Percentiles rank a stretch among this genome's conserved stretches.
These are phyloP conservation scores for Achlya flavicornis DNA, from an alignment of 2,888 invertebrate species.

Conservation along the genomic window DNA sequence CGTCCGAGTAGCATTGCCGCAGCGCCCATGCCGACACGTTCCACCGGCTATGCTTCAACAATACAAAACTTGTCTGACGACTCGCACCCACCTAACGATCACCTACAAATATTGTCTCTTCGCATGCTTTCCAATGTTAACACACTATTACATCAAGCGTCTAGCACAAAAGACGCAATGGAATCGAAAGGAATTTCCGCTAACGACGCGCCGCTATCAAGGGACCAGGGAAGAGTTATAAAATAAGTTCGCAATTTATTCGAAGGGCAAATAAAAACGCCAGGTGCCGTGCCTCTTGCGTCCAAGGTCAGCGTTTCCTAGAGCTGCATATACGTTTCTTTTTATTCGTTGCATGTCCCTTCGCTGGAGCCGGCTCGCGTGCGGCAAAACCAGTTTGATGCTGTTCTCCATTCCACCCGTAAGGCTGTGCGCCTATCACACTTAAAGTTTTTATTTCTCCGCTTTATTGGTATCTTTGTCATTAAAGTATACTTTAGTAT, in stretches of 20 bases:
- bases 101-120: slow-evolving; percentile 43
- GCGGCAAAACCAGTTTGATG: slow-evolving; percentile 78
- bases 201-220: slow-evolving; percentile 28
- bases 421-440: slow-evolving; percentile 69
- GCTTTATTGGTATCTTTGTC: slow-evolving; percentile 52
- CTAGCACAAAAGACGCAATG: slow-evolving; percentile 32
- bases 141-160: slow-evolving; percentile 50
- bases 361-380: slow-evolving; percentile 75
- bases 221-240: slow-evolving; percentile 59
- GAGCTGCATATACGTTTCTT: slow-evolving; percentile 82
- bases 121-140: slow-evolving; percentile 42
- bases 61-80: slow-evolving; percentile 48
- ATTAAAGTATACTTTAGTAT: slow-evolving; percentile 46
- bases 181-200: slow-evolving; percentile 36
- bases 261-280: slow-evolving; percentile 80
- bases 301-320: slow-evolving; percentile 82
- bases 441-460: slow-evolving; percentile 61
- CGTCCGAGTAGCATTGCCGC: slow-evolving; percentile 20
- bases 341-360: slow-evolving; percentile 81
- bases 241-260: slow-evolving; percentile 76
- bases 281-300: slow-evolving; percentile 80
- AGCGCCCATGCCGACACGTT: slow-evolving; percentile 36
- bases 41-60: slow-evolving; percentile 37
- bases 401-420: slow-evolving; percentile 68
- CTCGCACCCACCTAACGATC: slow-evolving; percentile 37